Percentiles rank a stretch among this genome's conserved stretches.
Conservation (phyloP, 2,113 vertebrate genomes). For the Sturnira hondurensis region DNA sequence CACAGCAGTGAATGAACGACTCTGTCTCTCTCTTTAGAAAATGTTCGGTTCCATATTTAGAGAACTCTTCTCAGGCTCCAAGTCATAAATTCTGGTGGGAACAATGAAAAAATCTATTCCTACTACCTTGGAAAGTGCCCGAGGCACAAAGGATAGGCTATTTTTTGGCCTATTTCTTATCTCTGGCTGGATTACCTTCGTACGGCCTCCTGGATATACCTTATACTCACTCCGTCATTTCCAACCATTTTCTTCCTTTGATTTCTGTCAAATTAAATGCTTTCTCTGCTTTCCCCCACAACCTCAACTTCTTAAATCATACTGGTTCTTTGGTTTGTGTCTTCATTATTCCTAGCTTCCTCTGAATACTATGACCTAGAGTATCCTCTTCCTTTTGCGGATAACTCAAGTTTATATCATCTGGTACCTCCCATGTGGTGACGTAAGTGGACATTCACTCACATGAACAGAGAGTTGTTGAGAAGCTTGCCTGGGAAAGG, state of each 20-base stretch:
- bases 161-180: not conserved
- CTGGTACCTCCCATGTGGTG: not conserved
- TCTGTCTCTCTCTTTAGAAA: not conserved
- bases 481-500: not conserved
- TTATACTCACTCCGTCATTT: not conserved
- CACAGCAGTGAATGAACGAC: accelerated
- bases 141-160: no score
- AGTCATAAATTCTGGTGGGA: not conserved
- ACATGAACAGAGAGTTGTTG: no score
- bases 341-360: not conserved
- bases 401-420: not conserved
- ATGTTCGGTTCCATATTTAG: not conserved
- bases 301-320: not conserved
- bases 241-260: not conserved
- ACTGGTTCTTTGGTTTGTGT: not conserved
- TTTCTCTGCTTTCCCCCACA: not conserved
- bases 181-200: not conserved
- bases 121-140: not conserved
- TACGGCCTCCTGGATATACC: not conserved
- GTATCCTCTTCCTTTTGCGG: not conserved
- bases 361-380: not conserved
- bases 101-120: not conserved
- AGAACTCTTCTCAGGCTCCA: not conserved
- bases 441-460: not conserved
- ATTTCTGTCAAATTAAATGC: not conserved